A percentile compares a stretch with the other conserved stretches of the same genome.
phyloP scores from a whole-genome alignment of 2,888 invertebrate genomes.

The Cyaniris semiargus region DNA sequence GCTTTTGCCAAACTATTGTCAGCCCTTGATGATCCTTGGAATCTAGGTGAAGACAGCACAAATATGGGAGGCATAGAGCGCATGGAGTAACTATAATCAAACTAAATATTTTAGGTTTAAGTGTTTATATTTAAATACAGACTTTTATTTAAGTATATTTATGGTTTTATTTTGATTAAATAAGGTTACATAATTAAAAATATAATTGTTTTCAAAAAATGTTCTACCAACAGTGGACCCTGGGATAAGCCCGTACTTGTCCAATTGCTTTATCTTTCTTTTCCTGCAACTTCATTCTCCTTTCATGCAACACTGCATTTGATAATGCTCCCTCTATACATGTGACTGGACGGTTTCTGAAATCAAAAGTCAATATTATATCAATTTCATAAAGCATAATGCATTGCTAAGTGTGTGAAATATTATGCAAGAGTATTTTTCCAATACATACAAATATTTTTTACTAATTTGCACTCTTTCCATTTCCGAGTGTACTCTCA shows the following conservation, averaged over 20 bases:
- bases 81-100: slow-evolving; percentile 54
- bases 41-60: slow-evolving; percentile 62
- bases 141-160: slow-evolving; percentile 31
- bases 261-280: slow-evolving; percentile 54
- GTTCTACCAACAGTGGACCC: slow-evolving; percentile 61
- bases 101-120: slow-evolving; percentile 30
- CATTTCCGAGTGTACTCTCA: slow-evolving; percentile 52
- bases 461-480: slow-evolving; percentile 49
- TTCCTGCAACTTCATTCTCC: slow-evolving; percentile 59
- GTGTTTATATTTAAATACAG: slow-evolving; percentile 31
- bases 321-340: slow-evolving; percentile 81
- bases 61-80: slow-evolving; percentile 56
- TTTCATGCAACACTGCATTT: slow-evolving; percentile 78
- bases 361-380: not conserved
- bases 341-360: slow-evolving; percentile 74
- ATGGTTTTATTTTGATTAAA: slow-evolving; percentile 14
- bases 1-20: slow-evolving; percentile 62
- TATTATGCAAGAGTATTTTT: no score
- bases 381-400: no score
- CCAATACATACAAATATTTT: slow-evolving; percentile 37
- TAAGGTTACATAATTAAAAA: not conserved
- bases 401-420: no score
- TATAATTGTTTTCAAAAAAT: not conserved
- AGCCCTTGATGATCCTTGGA: slow-evolving; percentile 75
- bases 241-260: slow-evolving; percentile 57